A percentile compares a stretch with the other conserved stretches of the same genome.
Evolutionary conservation across 2,888 invertebrate genomes (phyloP).

Genomic region (Lasioglossum zephyrum): DNA sequence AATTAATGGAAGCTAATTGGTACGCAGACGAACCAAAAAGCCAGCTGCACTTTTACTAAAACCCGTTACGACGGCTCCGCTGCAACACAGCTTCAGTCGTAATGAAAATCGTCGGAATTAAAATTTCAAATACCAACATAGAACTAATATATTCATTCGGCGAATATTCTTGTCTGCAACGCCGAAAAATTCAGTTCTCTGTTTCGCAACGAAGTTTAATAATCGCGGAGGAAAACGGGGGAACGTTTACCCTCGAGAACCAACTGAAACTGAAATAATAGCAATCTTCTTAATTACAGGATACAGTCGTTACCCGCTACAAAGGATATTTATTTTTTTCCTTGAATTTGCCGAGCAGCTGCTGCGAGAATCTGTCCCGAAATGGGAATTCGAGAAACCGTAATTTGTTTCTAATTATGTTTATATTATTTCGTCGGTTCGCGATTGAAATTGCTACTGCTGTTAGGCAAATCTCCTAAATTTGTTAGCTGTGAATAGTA

Average conservation of each 20-base stretch:
- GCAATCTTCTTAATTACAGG: background rate
- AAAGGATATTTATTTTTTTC: background rate
- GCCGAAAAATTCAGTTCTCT: conserved; percentile 9
- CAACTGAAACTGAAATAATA: background rate
- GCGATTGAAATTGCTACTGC: background rate
- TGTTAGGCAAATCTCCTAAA: background rate
- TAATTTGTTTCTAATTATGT: background rate
- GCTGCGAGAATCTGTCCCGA: background rate
- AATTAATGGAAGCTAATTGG: background rate
- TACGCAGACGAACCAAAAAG: background rate
- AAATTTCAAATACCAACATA: conserved; percentile 30
- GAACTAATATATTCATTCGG: conserved; percentile 8
- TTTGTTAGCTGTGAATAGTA: background rate
- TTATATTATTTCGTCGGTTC: background rate
- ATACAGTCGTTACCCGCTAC: background rate
- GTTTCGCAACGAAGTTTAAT: background rate
- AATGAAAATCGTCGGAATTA: conserved; percentile 24
- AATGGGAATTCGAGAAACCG: background rate
- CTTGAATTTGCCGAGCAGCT: background rate
- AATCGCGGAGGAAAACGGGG: background rate
- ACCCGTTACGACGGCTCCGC: background rate
- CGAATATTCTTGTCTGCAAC: background rate
- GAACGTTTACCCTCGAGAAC: background rate
- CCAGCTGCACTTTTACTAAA: background rate
- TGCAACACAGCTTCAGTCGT: background rate